These are phyloP conservation scores for Oreochromis tanganicae DNA, from an alignment of 2,113 vertebrate species.

Conservation along the genomic window DNA sequence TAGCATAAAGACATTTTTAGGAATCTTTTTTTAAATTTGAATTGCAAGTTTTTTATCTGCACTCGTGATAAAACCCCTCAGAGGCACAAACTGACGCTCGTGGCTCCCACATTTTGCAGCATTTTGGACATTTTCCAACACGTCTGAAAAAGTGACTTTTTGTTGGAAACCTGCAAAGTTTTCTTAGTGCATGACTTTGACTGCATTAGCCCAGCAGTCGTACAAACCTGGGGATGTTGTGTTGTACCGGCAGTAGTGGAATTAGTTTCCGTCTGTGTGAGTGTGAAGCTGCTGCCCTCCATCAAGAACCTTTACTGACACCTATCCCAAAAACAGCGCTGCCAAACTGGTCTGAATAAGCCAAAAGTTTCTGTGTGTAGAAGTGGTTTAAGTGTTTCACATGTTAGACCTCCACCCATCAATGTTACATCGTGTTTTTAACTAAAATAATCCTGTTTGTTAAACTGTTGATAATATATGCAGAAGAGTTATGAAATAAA, in stretches of 20 bases:
- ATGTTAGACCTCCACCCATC: slow-evolving; percentile 62
- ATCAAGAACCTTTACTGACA: slow-evolving; percentile 26
- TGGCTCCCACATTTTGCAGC: background rate
- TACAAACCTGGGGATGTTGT: slow-evolving; percentile 10
- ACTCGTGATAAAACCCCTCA: background rate
- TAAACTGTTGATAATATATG: slow-evolving; percentile 62
- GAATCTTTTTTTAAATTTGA: background rate
- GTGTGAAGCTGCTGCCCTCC: slow-evolving; percentile 40
- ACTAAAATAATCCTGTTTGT: slow-evolving; percentile 55
- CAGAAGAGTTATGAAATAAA: slow-evolving; percentile 61
- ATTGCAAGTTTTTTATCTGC: background rate
- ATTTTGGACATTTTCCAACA: background rate
- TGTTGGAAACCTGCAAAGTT: background rate
- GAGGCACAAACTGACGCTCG: slow-evolving; percentile 7
- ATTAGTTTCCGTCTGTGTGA: slow-evolving; percentile 1
- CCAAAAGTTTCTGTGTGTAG: slow-evolving; percentile 60
- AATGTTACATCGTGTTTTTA: slow-evolving; percentile 69
- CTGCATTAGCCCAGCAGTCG: background rate
- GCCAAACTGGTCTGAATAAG: slow-evolving; percentile 66
- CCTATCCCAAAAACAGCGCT: slow-evolving; percentile 50
- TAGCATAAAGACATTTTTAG: background rate
- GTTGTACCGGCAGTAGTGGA: slow-evolving; percentile 11
- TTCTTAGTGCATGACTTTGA: slow-evolving; percentile 31
- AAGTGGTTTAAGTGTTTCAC: slow-evolving; percentile 65
- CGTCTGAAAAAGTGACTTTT: background rate